Conservation (phyloP, 2,888 invertebrate species). For the Pachydiplax longipennis region DNA sequence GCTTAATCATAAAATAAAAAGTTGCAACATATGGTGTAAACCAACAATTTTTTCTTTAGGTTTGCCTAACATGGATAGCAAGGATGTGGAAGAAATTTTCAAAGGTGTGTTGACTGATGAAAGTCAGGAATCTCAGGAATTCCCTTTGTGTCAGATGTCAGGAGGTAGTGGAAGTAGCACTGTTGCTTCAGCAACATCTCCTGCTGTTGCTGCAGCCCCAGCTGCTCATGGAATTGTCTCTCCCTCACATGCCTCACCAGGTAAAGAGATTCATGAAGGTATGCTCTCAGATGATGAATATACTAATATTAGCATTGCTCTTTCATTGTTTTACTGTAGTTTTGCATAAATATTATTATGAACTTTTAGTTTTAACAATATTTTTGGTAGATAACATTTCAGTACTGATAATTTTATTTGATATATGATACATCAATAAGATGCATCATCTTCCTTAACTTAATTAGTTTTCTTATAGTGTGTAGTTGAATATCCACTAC, state of each 20-base stretch:
- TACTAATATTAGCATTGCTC: constrained; percentile 16
- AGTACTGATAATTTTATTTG: no score
- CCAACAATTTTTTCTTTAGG: constrained; percentile 54
- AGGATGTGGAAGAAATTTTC: constrained; percentile 91
- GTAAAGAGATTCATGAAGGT: constrained; percentile 50
- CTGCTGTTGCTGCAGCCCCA: constrained; percentile 46
- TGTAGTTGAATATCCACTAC: no score
- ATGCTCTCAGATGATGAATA: neutral
- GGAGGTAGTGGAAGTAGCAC: neutral
- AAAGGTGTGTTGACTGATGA: constrained; percentile 88
- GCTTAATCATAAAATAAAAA: neutral
- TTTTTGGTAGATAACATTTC: no score
- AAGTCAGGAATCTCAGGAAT: constrained; percentile 76
- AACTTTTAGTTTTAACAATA: no score
- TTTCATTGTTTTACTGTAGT: no score
- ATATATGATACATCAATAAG: no score
- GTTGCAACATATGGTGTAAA: neutral
- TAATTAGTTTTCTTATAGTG: neutral
- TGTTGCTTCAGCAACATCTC: neutral
- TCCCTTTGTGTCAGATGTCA: constrained; percentile 48
- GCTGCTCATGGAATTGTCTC: constrained; percentile 55
- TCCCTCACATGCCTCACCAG: constrained; percentile 55
- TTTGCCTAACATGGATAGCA: constrained; percentile 86
- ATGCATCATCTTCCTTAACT: no score
- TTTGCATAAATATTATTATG: no score